Evolutionary conservation across 2,113 vertebrate genomes (phyloP), one percentile per base, ranked within the genome.

Genomic region (Pluvialis apricaria): DNA sequence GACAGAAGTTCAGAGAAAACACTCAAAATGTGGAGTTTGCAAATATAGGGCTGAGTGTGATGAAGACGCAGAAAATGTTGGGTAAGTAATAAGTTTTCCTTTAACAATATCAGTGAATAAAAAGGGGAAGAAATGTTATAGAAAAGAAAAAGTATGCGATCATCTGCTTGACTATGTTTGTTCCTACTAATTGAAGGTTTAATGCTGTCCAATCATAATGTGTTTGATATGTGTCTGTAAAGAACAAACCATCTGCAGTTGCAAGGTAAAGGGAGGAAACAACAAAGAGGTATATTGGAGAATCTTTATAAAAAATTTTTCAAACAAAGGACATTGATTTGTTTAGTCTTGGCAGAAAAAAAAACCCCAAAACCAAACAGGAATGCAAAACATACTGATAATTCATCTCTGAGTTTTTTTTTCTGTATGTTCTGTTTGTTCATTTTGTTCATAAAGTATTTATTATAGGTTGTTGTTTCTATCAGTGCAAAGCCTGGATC

Each of bases 11-110:
- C 98, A 98, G 94, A 99, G 98, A 96, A 99, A 99, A 96, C 99
- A 99, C 95, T 99, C 98, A 82, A 99, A 99, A 95, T 99, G 99
- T 94, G 99, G 99, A 94, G 98, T 98, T 34, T 99, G 99, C 98
- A 99, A 99, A 96, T 99, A 99, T 2, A 99, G 99, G 90, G 99
- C 99, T 3, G 99, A 99, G 93, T 99, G 99, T 93, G 99, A 99
- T 52, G 99, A 99, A 94, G 99, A 99, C 97, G 99, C 99, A 13
- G 99, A 99, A 97, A 99, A 99, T 79, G 98, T 99, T 83, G 99
- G 99, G 99, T 99, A 97, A 99, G 99, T 97, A 82, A 13, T 36
- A 58, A 88, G 17, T 61, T 94, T 88, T 49, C 10, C n/a, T 52
- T 86, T 86, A 82, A 80, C 14, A 87, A 14, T 57, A 73, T 22